phyloP scores from a whole-genome alignment of 2,113 vertebrate species.

The Ancistrus triradiatus region DNA sequence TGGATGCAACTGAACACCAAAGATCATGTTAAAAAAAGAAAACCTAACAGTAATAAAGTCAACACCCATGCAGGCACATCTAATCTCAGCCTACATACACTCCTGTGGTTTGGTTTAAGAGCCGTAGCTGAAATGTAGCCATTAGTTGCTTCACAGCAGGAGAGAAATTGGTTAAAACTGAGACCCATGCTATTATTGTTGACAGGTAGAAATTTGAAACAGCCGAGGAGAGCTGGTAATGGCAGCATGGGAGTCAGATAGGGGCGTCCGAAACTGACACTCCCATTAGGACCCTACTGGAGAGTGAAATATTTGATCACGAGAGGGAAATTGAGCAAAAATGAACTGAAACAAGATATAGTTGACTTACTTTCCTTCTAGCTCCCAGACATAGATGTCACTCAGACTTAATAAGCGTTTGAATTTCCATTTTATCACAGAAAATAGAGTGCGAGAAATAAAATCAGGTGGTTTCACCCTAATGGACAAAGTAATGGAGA shows the following conservation, averaged over 20 bases:
- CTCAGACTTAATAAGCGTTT: constrained; percentile 81
- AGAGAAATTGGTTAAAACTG: constrained; percentile 39
- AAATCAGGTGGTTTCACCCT: constrained; percentile 75
- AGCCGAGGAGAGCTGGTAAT: constrained; percentile 64
- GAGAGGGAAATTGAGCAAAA: constrained; percentile 76
- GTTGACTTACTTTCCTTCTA: constrained; percentile 75
- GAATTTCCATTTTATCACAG: constrained; percentile 81
- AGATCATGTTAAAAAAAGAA: constrained; percentile 2
- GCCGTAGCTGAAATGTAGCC: constrained; percentile 8
- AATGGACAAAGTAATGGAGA: constrained; percentile 80
- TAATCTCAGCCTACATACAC: neutral
- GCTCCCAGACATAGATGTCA: constrained; percentile 71
- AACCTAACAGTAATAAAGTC: neutral
- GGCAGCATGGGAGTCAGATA: constrained; percentile 58
- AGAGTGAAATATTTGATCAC: constrained; percentile 81
- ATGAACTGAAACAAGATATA: constrained; percentile 78
- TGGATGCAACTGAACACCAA: constrained; percentile 13
- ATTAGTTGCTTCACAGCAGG: constrained; percentile 16
- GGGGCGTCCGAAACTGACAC: constrained; percentile 71
- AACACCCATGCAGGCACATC: constrained; percentile 15
- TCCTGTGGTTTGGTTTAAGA: neutral
- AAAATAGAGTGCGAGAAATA: constrained; percentile 81
- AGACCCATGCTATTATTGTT: constrained; percentile 45
- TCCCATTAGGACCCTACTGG: constrained; percentile 77
- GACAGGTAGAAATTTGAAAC: constrained; percentile 61